Conservation (phyloP, 2,888 invertebrate genomes). For the Lochmaea crataegi region DNA sequence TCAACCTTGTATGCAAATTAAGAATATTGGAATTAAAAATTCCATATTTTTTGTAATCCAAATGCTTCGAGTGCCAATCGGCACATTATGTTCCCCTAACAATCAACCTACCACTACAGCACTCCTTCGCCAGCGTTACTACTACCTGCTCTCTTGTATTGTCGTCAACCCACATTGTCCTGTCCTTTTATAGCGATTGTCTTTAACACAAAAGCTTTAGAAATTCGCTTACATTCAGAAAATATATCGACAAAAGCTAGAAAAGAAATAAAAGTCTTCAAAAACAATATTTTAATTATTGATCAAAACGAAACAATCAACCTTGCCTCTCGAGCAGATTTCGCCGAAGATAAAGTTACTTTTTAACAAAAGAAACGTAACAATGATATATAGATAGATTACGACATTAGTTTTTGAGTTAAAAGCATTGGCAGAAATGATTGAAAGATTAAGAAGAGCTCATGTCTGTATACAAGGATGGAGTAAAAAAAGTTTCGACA, state of each 20-base stretch:
- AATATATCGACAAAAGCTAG: constrained; percentile 22
- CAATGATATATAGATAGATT: constrained; percentile 15
- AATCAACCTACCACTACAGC: neutral
- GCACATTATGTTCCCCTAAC: neutral
- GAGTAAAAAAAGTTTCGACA: neutral
- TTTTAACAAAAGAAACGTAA: constrained; percentile 15
- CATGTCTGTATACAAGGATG: neutral
- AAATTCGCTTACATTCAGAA: constrained; percentile 36
- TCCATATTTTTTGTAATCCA: neutral
- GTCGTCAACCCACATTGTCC: constrained; percentile 28
- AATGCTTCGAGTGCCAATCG: neutral
- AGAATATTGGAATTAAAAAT: neutral
- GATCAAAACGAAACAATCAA: constrained; percentile 38
- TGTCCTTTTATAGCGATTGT: constrained; percentile 43
- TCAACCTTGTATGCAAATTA: neutral
- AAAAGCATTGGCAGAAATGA: constrained; percentile 8
- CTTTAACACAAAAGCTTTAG: constrained; percentile 38
- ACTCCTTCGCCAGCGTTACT: constrained; percentile 1
- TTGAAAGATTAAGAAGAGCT: neutral
- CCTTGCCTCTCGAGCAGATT: constrained; percentile 10
- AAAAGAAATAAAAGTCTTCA: constrained; percentile 32
- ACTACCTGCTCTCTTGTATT: constrained; percentile 35
- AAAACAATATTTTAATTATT: constrained; percentile 43
- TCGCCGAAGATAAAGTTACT: constrained; percentile 5
- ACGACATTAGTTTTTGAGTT: constrained; percentile 6